Conservation (phyloP, 2,113 vertebrate species). For the Perca flavescens region DNA sequence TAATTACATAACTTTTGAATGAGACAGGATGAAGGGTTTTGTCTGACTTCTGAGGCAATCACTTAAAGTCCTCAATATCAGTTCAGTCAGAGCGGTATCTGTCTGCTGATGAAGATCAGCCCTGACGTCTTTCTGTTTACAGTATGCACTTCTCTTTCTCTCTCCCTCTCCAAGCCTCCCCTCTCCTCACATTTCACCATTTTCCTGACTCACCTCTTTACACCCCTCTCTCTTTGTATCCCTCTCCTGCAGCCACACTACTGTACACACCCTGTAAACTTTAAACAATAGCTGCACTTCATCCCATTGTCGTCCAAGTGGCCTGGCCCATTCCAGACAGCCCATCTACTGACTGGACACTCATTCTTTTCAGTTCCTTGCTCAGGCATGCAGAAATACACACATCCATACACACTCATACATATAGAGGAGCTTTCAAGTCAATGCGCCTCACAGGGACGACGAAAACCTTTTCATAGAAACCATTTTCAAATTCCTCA, state of each 20-base stretch:
- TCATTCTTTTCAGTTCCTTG: slow-evolving; percentile 63
- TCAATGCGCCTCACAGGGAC: slow-evolving; percentile 32
- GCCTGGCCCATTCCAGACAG: slow-evolving; percentile 59
- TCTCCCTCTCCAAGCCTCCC: slow-evolving; percentile 24
- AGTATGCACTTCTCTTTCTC: slow-evolving; percentile 45
- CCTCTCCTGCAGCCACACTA: slow-evolving; percentile 39
- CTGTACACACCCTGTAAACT: slow-evolving; percentile 66
- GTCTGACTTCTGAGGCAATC: slow-evolving; percentile 32
- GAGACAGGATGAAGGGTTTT: slow-evolving; percentile 39
- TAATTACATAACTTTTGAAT: slow-evolving; percentile 45
- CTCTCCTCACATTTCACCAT: slow-evolving; percentile 51
- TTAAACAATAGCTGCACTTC: slow-evolving; percentile 71
- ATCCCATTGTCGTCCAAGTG: slow-evolving; percentile 66
- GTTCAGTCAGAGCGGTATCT: slow-evolving; percentile 1
- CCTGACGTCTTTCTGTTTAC: slow-evolving; percentile 65
- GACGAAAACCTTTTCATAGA: slow-evolving; percentile 39
- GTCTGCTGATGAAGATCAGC: slow-evolving; percentile 46
- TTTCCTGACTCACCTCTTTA: slow-evolving; percentile 50
- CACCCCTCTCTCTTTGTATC: slow-evolving; percentile 29
- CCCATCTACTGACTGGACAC: slow-evolving; percentile 60
- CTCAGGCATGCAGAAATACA: slow-evolving; percentile 74
- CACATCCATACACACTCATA: slow-evolving; percentile 52
- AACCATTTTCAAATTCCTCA: slow-evolving; percentile 41
- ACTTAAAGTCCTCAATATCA: slow-evolving; percentile 60
- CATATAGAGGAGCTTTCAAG: slow-evolving; percentile 51